Evolutionary conservation across 2,797 vertebrate genomes (phyloP).

Genomic region (Scolopax bukidnonensis): DNA sequence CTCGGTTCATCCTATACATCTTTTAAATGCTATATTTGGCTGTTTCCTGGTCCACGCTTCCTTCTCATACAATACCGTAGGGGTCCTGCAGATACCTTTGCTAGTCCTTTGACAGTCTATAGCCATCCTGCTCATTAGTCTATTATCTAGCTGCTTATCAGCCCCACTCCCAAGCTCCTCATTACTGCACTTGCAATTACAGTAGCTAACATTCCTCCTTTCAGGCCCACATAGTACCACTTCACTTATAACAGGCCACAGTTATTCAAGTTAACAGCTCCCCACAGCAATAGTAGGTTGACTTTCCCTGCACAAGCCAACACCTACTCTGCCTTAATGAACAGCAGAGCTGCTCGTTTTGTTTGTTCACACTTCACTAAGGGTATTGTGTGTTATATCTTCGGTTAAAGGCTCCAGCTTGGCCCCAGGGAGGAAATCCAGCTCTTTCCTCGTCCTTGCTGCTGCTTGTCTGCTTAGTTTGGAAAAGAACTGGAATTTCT

Average conservation of each 20-base stretch:
- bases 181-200: conserved; percentile 26
- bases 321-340: not conserved
- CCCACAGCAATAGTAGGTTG: not conserved
- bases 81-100: conserved; percentile 36
- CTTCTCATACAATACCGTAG: not conserved
- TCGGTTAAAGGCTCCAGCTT: not conserved
- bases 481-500: not conserved
- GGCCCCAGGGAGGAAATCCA: not conserved
- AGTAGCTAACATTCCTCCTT: not conserved
- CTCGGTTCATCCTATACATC: conserved; percentile 23
- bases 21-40: conserved; percentile 7
- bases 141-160: conserved; percentile 43
- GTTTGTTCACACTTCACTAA: not conserved
- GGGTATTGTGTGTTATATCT: not conserved
- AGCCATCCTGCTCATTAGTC: conserved; percentile 63
- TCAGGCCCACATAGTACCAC: not conserved
- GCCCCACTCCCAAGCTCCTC: conserved; percentile 52
- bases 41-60: not conserved
- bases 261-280: not conserved
- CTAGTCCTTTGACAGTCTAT: conserved; percentile 13
- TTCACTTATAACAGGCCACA: not conserved
- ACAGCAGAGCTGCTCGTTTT: not conserved
- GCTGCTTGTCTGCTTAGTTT: not conserved
- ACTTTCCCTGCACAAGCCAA: not conserved
- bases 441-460: not conserved